Evolutionary conservation across 2,113 vertebrate species (phyloP), one percentile per base, ranked within the genome.

Genomic region (Rhinoptilus africanus): DNA sequence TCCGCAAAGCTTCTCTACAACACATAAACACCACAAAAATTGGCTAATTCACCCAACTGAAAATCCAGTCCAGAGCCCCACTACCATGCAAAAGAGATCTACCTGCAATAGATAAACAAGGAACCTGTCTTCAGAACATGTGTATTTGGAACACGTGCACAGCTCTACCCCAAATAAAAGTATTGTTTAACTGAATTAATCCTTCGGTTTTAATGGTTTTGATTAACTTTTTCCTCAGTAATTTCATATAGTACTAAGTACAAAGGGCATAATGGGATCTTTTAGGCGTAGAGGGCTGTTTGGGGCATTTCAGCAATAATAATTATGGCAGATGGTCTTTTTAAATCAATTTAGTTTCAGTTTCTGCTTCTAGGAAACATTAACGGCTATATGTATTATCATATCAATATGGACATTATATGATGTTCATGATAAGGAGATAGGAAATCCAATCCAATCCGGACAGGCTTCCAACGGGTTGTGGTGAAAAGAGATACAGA

Each of bases 81-180:
- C 6, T 71, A 20, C 4, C 35, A 56, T 3, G 7, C 39, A 88
- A 62, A 23, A 85, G 27, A 71, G 34, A 89, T 16, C 37, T 43
- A 62, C 41, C 12, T 74, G 15, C 51, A 88, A 57, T 21, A 69
- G 17, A 45, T 35, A 68, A 57, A 35, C 34, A 64, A 60, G 14
- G 19, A 14, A 39, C 19, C 14, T 45, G 12, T 62, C 22, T 77
- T 93, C 37, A 45, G 68, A 83, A 73, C 14, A 67, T 1, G 1
- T 0, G 0, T 32, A 51, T 85, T 73, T 79, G 30, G 27, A 82
- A 60, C 15, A 83, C 2, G 27, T 0, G 1, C 9, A 66, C 23
- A 41, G 9, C 20, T 51, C 68, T 85, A 37, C 6, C n/a, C 27
- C 22, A 72, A 41, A 75, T 57, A 67, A 82, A 89, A 93, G 27